Base-by-base conservation (phyloP, 2,888 invertebrate genomes). In the Ypsolopha scabrella region DNA sequence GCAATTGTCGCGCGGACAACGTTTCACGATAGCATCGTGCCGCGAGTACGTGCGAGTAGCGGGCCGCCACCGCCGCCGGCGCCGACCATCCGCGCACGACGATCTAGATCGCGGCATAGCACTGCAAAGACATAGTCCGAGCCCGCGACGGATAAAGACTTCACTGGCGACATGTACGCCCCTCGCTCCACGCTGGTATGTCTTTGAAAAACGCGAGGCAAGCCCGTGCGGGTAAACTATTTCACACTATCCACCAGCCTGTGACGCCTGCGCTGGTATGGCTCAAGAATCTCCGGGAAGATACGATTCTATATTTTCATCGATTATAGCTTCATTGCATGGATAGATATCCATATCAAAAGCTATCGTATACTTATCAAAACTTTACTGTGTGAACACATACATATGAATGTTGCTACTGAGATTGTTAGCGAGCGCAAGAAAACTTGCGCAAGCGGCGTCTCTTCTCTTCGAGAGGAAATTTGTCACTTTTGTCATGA, bases 21-120 rank as follows among this genome's bases (percentile, higher is more conserved):
- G 61, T 63, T 76, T 76, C 71, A 62, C 68, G 83, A 85, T 85
- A 82, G 62, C 71, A 83, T 83, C 82, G 67, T 62, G 62, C 79
- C 78, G 73, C 68, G 38, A 9, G 47, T 33, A 43, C 46, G 46
- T 44, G 52, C 47, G 24, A 24, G 24, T 24, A 24, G 50, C 64
- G 59, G 61, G 60, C 41, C 67, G 67, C 61, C 76, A 72, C 70
- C 75, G 74, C 72, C 77, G 79, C 64, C 58, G 61, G 41, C 49
- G 41, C 41, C 49, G 11, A 14, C 24, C 48, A 44, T 38, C 49
- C 44, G 48, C 43, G 50, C 52, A 50, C 45, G 41, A 11, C 48
- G 68, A 85, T 86, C 82, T 82, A 81, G 83, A 83, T 83, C 79
- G 78, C 80, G 80, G 77, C 71, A 66, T 57, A 60, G 64, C 65